Evolutionary conservation across 2,888 invertebrate species (phyloP).

Genomic region (Clepsis dumicolana): DNA sequence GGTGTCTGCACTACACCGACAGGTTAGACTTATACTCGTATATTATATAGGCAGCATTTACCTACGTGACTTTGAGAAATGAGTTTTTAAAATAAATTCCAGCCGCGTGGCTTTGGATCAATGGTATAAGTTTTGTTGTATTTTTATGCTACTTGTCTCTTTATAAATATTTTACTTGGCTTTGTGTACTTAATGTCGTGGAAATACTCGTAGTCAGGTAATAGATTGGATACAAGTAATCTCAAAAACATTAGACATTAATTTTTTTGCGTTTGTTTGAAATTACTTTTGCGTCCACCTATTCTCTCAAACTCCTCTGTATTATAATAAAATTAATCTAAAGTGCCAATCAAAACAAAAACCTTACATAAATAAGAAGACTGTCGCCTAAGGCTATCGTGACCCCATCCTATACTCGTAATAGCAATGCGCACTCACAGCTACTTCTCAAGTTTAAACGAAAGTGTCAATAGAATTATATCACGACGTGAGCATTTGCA

Average conservation of each 20-base stretch:
- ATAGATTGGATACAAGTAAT: no score
- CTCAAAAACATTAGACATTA: no score
- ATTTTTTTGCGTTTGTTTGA: no score
- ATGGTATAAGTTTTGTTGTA: constrained; percentile 38
- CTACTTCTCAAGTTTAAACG: constrained; percentile 7
- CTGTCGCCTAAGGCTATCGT: neutral
- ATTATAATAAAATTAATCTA: no score
- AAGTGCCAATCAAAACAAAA: no score
- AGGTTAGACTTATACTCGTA: constrained; percentile 59
- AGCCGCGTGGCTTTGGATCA: constrained; percentile 53
- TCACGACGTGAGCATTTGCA: constrained; percentile 47
- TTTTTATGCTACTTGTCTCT: constrained; percentile 16
- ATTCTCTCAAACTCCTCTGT: no score
- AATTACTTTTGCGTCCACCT: no score
- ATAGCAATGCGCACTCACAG: constrained; percentile 4
- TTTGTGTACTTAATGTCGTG: no score
- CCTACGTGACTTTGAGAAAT: constrained; percentile 70
- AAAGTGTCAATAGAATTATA: constrained; percentile 31
- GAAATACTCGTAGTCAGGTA: no score
- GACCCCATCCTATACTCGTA: neutral
- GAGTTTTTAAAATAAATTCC: constrained; percentile 76
- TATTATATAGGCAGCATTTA: no score
- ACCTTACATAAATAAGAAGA: no score
- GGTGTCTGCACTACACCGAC: constrained; percentile 57
- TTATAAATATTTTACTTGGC: no score